Percentiles rank a stretch among this genome's conserved stretches.
phyloP scores from a whole-genome alignment of 2,888 invertebrate species.

The Drosophila hawaiiensis region DNA sequence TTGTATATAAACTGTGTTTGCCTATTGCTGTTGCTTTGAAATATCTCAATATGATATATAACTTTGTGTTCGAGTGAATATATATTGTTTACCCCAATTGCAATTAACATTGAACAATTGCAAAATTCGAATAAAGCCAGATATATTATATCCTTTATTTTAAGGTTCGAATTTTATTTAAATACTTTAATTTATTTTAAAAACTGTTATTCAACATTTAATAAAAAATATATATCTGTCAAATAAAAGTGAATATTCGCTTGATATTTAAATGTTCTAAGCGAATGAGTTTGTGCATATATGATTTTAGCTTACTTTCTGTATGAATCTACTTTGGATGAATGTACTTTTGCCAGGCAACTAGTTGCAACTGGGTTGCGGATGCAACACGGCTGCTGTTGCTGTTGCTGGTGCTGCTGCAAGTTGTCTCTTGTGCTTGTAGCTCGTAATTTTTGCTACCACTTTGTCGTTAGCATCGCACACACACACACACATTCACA shows the following conservation, averaged over 20 bases:
- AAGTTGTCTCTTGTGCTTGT: conserved; percentile 51
- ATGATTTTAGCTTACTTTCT: neutral
- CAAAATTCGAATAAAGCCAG: fast-evolving
- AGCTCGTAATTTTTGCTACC: conserved; percentile 71
- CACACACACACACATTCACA: conserved; percentile 20
- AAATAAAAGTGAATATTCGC: neutral
- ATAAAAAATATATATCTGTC: neutral
- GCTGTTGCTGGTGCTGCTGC: conserved; percentile 25
- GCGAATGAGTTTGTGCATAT: neutral
- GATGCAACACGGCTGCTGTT: conserved; percentile 15
- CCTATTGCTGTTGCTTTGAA: neutral
- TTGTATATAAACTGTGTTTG: neutral
- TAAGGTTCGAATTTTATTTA: neutral
- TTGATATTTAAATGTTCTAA: neutral
- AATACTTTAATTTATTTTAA: neutral
- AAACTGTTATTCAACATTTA: neutral
- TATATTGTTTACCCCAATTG: too few species aligned
- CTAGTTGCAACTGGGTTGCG: conserved; percentile 19
- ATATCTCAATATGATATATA: neutral
- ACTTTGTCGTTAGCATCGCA: conserved; percentile 50
- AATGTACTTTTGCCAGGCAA: conserved; percentile 2
- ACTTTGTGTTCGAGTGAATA: neutral
- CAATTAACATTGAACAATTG: neutral
- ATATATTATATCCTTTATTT: neutral
- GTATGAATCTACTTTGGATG: neutral